Percentiles rank a stretch among this genome's conserved stretches.
Evolutionary conservation across 2,797 vertebrate genomes (phyloP).

Genomic region (Cheirogaleus major): DNA sequence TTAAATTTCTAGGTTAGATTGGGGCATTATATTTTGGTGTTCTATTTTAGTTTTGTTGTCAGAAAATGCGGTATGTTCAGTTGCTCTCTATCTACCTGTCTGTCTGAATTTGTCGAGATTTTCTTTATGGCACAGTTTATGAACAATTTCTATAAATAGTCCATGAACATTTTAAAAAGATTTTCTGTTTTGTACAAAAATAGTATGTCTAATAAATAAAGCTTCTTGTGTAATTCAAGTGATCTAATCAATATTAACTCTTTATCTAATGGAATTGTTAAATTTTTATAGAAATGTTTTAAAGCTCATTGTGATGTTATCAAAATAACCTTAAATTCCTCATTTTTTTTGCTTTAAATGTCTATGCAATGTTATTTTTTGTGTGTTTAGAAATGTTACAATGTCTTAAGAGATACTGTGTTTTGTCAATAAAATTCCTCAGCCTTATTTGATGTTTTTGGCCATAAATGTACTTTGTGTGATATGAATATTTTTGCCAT

Average conservation of each 20-base stretch:
- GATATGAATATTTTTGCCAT: neutral
- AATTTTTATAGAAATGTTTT: neutral
- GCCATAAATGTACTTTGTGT: neutral
- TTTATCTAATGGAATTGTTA: neutral
- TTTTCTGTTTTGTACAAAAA: conserved; percentile 2
- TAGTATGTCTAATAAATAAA: neutral
- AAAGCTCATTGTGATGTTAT: neutral
- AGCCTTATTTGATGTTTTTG: neutral
- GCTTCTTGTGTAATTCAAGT: neutral
- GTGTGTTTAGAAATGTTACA: neutral
- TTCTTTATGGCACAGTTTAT: neutral
- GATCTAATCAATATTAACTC: neutral
- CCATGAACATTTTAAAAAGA: neutral
- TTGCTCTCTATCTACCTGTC: neutral
- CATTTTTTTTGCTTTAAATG: neutral
- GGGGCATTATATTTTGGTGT: neutral
- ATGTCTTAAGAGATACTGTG: neutral
- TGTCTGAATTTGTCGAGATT: neutral
- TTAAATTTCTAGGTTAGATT: conserved; percentile 14
- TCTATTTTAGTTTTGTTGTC: neutral
- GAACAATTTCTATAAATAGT: neutral
- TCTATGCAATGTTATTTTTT: neutral
- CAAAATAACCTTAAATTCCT: neutral
- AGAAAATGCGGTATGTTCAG: neutral
- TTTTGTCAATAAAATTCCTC: neutral